Conservation (phyloP, 2,888 invertebrate species). For the Tetragonula carbonaria region DNA sequence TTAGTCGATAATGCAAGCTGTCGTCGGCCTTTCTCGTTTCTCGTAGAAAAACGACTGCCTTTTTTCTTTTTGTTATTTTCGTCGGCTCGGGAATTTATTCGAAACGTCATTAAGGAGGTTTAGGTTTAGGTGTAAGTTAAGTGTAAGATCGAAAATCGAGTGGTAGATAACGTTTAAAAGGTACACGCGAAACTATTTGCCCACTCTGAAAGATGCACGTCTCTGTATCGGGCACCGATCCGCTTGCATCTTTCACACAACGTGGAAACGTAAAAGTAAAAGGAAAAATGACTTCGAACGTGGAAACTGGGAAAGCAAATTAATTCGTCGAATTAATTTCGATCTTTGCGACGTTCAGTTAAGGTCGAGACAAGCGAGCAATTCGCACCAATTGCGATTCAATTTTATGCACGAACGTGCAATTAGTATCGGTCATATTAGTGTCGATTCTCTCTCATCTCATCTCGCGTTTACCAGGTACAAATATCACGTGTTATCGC, state of each 20-base stretch:
- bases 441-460: not conserved
- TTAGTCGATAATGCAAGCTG: slow-evolving; percentile 61
- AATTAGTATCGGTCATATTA: slow-evolving; percentile 24
- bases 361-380: not conserved
- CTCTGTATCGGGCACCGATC: slow-evolving; percentile 14
- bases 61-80: not conserved
- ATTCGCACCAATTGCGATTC: not conserved
- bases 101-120: slow-evolving; percentile 9
- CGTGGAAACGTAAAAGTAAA: not conserved
- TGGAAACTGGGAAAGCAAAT: too few relatives aligned
- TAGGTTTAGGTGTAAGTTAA: slow-evolving; percentile 17
- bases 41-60: not conserved
- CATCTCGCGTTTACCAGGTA: not conserved
- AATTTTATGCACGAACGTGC: not conserved
- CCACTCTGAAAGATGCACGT: not conserved
- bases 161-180: slow-evolving; percentile 12
- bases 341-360: not conserved
- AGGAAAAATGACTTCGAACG: not conserved
- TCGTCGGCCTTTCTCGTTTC: slow-evolving; percentile 51
- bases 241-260: not conserved
- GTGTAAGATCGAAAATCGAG: slow-evolving; percentile 3
- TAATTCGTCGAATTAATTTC: not conserved
- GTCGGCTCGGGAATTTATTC: not conserved
- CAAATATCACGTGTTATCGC: slow-evolving; percentile 55
- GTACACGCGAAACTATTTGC: slow-evolving; percentile 27